A percentile compares a stretch with the other conserved stretches of the same genome.
These are phyloP conservation scores for Gobio gobio DNA, from an alignment of 2,113 vertebrate species.

Conservation along the genomic window DNA sequence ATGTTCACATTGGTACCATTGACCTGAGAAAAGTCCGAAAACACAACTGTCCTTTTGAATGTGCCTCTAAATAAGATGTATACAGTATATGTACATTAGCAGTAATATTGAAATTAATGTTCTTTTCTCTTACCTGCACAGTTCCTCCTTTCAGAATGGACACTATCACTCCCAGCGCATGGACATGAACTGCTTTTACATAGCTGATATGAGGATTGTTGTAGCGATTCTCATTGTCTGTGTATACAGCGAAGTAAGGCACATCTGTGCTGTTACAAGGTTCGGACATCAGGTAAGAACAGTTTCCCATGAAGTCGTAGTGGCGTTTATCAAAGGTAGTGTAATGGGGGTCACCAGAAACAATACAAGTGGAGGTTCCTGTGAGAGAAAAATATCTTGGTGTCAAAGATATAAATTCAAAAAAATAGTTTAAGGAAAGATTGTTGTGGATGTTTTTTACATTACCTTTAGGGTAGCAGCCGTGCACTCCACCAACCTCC, in stretches of 20 bases:
- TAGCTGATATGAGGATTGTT: slow-evolving; percentile 73
- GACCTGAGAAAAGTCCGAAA: slow-evolving; percentile 51
- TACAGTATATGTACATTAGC: background rate
- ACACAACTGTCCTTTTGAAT: background rate
- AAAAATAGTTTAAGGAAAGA: background rate
- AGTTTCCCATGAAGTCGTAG: slow-evolving; percentile 82
- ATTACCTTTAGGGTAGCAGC: slow-evolving; percentile 80
- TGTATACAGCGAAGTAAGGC: slow-evolving; percentile 71
- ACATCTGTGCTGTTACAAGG: slow-evolving; percentile 69
- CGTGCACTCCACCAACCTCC: slow-evolving; percentile 68
- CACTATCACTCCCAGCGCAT: slow-evolving; percentile 68
- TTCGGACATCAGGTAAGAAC: slow-evolving; percentile 75
- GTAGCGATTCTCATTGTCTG: slow-evolving; percentile 76
- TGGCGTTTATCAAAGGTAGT: slow-evolving; percentile 74
- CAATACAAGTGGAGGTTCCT: slow-evolving; percentile 72
- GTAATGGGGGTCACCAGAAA: slow-evolving; percentile 78
- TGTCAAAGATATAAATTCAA: background rate
- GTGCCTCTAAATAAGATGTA: background rate
- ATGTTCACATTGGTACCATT: slow-evolving; percentile 58
- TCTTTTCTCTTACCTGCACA: slow-evolving; percentile 71
- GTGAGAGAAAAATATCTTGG: background rate
- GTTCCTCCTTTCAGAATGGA: slow-evolving; percentile 76
- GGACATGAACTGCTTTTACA: slow-evolving; percentile 75
- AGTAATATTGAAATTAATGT: background rate
- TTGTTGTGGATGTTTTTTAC: background rate